Conservation (phyloP, 2,888 invertebrate genomes). For the Acanthoscelides obtectus region DNA sequence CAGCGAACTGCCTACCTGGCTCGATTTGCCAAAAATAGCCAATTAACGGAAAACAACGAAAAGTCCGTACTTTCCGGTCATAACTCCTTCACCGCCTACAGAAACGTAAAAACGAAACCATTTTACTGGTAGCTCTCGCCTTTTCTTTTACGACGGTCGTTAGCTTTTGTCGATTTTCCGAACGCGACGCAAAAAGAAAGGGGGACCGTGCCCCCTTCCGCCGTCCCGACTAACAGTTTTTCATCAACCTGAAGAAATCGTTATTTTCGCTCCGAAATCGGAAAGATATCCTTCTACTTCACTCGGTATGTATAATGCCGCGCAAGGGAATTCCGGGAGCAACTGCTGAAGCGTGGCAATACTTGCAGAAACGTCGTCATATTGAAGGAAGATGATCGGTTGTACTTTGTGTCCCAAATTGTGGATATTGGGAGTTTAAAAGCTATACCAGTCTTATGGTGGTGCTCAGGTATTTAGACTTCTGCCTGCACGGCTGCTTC, state of each 20-base stretch:
- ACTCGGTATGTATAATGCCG: neutral
- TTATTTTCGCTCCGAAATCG: neutral
- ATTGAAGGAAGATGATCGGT: too few species aligned
- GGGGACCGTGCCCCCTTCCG: neutral
- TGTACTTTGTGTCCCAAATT: too few species aligned
- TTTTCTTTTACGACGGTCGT: neutral
- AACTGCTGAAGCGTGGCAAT: neutral
- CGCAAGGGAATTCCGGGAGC: neutral
- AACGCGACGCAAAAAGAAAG: neutral
- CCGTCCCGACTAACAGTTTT: neutral
- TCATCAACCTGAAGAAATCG: neutral
- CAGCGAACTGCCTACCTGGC: neutral
- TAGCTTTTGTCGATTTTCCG: constrained; percentile 6
- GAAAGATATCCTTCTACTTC: neutral
- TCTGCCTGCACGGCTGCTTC: too few species aligned
- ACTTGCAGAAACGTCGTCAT: neutral
- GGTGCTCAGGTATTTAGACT: too few species aligned
- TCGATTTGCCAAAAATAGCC: neutral
- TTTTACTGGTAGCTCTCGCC: neutral
- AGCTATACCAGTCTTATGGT: too few species aligned
- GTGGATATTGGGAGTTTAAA: too few species aligned
- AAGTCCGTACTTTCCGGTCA: neutral
- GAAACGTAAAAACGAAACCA: neutral
- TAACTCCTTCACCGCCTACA: neutral
- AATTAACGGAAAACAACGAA: neutral